Conservation (phyloP, 1,140 invertebrate genomes). For the Oedothorax gibbosus region DNA sequence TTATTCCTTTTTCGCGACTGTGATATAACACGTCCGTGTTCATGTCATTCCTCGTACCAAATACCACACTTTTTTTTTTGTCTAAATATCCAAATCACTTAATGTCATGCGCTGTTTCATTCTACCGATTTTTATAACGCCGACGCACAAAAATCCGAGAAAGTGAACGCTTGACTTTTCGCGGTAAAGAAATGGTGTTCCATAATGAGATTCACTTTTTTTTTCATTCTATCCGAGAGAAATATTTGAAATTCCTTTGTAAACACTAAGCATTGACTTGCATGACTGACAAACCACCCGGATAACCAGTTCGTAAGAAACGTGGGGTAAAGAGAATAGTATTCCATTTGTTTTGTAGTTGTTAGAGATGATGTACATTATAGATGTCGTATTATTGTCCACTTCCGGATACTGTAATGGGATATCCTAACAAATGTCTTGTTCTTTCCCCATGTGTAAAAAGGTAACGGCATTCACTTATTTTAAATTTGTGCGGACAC, state of each 20-base stretch:
- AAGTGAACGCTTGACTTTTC: slow-evolving; percentile 27
- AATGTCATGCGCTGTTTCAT: slow-evolving; percentile 34
- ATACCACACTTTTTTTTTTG: neutral
- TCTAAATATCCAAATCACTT: slow-evolving; percentile 19
- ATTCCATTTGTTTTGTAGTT: too few species aligned
- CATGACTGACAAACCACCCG: neutral
- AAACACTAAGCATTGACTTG: neutral
- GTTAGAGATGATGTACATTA: too few species aligned
- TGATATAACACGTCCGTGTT: neutral
- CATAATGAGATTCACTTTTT: slow-evolving; percentile 9
- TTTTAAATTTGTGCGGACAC: too few species aligned
- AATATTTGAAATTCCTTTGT: slow-evolving; percentile 23
- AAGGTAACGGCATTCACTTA: too few species aligned
- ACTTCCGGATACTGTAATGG: too few species aligned
- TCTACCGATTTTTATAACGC: slow-evolving; percentile 7
- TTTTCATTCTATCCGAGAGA: neutral
- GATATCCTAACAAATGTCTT: too few species aligned
- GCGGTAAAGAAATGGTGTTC: neutral
- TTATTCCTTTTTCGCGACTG: neutral
- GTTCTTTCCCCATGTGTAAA: too few species aligned
- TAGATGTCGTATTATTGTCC: too few species aligned
- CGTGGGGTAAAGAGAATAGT: too few species aligned
- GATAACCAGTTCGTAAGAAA: slow-evolving; percentile 2
- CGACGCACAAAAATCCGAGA: neutral
- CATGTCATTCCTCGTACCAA: neutral